phyloP scores from a whole-genome alignment of 2,888 invertebrate species.

The Euzophera pinguis region DNA sequence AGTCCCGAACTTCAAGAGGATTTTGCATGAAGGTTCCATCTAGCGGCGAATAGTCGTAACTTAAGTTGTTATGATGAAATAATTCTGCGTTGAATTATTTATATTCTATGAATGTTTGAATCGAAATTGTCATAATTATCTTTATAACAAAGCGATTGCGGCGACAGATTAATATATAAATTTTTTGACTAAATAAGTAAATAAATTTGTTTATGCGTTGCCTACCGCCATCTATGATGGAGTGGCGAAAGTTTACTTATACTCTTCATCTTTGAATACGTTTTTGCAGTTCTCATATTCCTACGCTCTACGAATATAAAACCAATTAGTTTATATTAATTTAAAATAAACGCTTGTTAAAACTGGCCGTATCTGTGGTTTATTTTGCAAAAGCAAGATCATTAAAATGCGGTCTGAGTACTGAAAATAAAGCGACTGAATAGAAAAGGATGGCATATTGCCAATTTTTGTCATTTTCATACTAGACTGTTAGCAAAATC shows the following conservation, averaged over 20 bases:
- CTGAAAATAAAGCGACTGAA: constrained; percentile 18
- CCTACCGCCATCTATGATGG: constrained; percentile 18
- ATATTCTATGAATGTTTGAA: too few species aligned
- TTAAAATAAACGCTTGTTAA: constrained; percentile 11
- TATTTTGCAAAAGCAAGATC: constrained; percentile 9
- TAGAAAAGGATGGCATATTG: constrained; percentile 21
- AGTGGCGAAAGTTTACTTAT: constrained; percentile 9
- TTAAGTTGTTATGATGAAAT: neutral
- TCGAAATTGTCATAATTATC: too few species aligned
- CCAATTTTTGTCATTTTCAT: constrained; percentile 25
- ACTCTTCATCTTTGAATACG: too few species aligned
- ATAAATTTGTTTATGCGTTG: too few species aligned
- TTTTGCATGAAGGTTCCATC: constrained; percentile 1
- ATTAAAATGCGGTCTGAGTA: constrained; percentile 20
- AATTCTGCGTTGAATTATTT: too few species aligned
- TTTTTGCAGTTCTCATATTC: neutral
- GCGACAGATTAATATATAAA: too few species aligned
- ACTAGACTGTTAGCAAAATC: constrained; percentile 7
- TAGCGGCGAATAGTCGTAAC: neutral
- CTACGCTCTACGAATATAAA: neutral
- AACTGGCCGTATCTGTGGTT: neutral
- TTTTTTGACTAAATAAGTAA: too few species aligned
- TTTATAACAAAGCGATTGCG: too few species aligned
- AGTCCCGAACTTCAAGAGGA: too few species aligned
- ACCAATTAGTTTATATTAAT: constrained; percentile 9